These are phyloP conservation scores for Piaya cayana DNA, from an alignment of 2,113 vertebrate species.

Conservation along the genomic window DNA sequence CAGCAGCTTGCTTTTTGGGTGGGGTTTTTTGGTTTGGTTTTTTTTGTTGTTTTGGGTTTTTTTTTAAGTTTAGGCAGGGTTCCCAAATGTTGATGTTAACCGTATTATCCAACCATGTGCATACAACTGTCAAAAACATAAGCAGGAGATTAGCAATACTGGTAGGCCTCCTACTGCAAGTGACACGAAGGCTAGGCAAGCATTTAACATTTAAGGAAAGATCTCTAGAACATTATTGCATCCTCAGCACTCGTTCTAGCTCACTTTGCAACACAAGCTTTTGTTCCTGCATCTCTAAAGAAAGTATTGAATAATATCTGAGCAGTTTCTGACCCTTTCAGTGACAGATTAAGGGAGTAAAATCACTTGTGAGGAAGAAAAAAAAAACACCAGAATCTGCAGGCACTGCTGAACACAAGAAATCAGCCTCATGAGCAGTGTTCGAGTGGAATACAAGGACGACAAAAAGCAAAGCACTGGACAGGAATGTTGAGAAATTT, in stretches of 20 bases:
- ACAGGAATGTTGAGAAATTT: not conserved
- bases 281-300: not conserved
- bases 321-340: not conserved
- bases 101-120: not conserved
- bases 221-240: not conserved
- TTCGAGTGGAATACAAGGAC: not conserved
- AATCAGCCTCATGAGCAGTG: not conserved
- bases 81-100: not conserved
- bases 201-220: not conserved
- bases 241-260: not conserved
- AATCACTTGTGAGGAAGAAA: not conserved
- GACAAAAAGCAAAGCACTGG: not conserved
- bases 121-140: not conserved
- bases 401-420: not conserved
- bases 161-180: not conserved
- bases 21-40: too few relatives aligned
- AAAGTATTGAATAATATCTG: not conserved
- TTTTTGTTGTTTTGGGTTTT: not conserved
- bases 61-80: not conserved
- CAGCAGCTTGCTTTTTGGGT: not conserved
- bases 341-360: not conserved
- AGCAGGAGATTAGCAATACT: accelerated
- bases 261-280: not conserved
- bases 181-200: not conserved
- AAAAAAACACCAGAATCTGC: not conserved